These are phyloP conservation scores for Exocentrus adspersus DNA, from an alignment of 2,888 invertebrate genomes.

Conservation along the genomic window DNA sequence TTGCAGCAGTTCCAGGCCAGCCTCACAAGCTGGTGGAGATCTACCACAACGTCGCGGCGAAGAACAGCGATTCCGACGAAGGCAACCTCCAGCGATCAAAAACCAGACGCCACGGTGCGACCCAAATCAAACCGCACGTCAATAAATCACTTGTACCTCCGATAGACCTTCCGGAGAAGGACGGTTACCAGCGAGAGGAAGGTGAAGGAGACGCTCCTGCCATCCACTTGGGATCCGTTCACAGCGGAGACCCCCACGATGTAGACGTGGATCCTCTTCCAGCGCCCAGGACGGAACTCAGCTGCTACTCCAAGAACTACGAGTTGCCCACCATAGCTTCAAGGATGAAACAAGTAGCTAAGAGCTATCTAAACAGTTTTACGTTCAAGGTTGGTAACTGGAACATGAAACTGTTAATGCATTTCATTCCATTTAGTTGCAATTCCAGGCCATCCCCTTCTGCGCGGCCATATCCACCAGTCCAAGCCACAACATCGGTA, in stretches of 20 bases:
- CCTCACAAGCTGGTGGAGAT: constrained; percentile 59
- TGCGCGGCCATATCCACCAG: constrained; percentile 70
- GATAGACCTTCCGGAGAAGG: constrained; percentile 32
- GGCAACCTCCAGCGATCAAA: constrained; percentile 28
- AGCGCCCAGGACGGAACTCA: constrained; percentile 44
- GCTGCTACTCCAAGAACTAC: constrained; percentile 61
- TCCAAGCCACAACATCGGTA: constrained; percentile 73
- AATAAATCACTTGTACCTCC: constrained; percentile 35
- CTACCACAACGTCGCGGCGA: constrained; percentile 60
- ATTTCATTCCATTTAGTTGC: no score
- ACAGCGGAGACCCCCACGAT: constrained; percentile 19
- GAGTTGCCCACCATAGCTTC: constrained; percentile 75
- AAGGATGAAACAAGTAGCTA: constrained; percentile 70
- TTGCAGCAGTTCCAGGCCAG: neutral
- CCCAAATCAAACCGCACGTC: neutral
- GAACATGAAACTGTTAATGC: no score
- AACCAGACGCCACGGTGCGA: neutral
- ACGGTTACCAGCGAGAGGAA: neutral
- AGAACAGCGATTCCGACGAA: constrained; percentile 58
- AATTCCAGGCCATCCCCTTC: constrained; percentile 71
- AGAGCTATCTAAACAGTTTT: constrained; percentile 65
- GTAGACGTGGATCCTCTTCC: constrained; percentile 45
- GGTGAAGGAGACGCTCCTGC: constrained; percentile 2
- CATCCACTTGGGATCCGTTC: neutral
- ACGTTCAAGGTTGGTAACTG: constrained; percentile 63